Evolutionary conservation across 2,888 invertebrate species (phyloP), one percentile per base, ranked within the genome.

Genomic region (Amphipoea oculea): DNA sequence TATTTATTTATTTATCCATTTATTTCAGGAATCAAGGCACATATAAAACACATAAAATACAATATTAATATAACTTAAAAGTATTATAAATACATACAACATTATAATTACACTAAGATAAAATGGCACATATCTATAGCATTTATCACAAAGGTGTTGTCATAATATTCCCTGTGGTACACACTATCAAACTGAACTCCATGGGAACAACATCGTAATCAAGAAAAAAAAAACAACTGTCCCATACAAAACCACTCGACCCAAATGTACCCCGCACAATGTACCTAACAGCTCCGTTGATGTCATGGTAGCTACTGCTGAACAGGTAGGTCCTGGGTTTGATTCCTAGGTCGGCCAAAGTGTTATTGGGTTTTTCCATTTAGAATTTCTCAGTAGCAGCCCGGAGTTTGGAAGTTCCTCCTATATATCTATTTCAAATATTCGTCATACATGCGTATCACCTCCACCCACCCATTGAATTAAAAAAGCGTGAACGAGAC

Each of bases 401-500:
- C 6, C 1, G 14, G 12, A 29, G 14, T 14, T 62, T 29, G 2
- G 14, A 60, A 14, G n/a, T 29, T n/a, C n/a, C 36, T 20, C 3
- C 54, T 20, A 17, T 17, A 63, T 12, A 23, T 84, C 36, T 20
- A 12, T 48, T 36, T 17, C 51, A 79, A 79, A 74, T 45, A 69
- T 60, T n/a, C 48, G 29, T n/a, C 17, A 72, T 45, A 62, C n/a
- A 20, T 45, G 20, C n/a, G 45, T 76, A 67, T 79, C 71, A 79
- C 29, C 29, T 63, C 65, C 51, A 68, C 57, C n/a, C 45, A 69
- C 57, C 79, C 42, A 75, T 63, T 73, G 74, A 79, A 84, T 86
- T 85, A 77, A 75, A 84, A 81, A 74, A 88, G 75, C 83, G 73
- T 87, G 71, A 81, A 78, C 23, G 75, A 79, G 29, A 76, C 80